Base-by-base conservation (phyloP, 2,113 vertebrate species). In the Noctilio leporinus region DNA sequence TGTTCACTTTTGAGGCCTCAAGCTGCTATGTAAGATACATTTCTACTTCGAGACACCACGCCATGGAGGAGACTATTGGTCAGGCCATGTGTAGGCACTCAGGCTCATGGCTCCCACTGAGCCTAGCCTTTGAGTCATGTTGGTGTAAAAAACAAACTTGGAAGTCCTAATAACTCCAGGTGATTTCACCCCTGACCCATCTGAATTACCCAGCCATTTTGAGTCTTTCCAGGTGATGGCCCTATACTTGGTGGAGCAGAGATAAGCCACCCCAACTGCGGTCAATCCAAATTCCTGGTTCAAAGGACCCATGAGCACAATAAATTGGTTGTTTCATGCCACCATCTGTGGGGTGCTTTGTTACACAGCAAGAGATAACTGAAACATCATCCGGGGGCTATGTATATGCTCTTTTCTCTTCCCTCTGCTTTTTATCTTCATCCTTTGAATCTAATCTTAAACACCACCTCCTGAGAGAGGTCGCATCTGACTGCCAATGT, bases 381-480 rank as follows among this genome's bases (percentile, higher is more conserved):
- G 6, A 35, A 47, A 53, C 7, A 17, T 4, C 15, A 62, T 33
- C 35, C 0, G 0, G 45, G 26, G 35, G 33, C 19, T 33, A 62
- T 45, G 76, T 14, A 22, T 35, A 30, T 10, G 33, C 19, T 47
- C 38, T 86, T 75, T 62, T 33, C 35, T 81, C 4, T 76, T 65
- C 3, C n/a, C 24, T 75, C 10, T n/a, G 33, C 5, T 62, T 7
- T 80, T 72, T 33, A 19, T 8, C 33, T 51, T 16, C 16, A 67
- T 91, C 47, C 28, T 78, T 73, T 57, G 26, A 45, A 26, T 33
- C 22, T 57, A 10, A 26, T 35, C 5, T 10, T 51, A 64, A 62
- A 45, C 45, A 51, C 28, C 12, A 91, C 8, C n/a, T 76, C n/a
- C 28, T 55, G 38, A 57, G 33, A 80, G 33, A 73, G 38, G 4